These are phyloP conservation scores for Uloborus diversus DNA, from an alignment of 1,140 invertebrate genomes.

Conservation along the genomic window DNA sequence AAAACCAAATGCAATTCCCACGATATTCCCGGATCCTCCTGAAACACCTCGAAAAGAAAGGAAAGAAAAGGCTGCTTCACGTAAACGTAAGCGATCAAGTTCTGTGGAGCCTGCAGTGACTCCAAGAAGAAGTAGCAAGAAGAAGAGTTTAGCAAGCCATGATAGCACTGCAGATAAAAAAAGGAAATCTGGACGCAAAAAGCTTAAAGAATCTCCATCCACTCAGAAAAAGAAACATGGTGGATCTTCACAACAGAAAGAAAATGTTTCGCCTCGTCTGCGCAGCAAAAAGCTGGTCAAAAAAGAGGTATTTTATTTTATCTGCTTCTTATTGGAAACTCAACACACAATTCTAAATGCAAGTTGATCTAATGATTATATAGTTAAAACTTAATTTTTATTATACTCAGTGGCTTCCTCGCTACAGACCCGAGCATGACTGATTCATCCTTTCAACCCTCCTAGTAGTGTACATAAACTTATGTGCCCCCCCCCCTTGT, in stretches of 20 bases:
- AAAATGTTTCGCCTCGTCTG: conserved; percentile 35
- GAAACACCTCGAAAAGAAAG: conserved; percentile 18
- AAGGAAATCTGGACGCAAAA: conserved; percentile 13
- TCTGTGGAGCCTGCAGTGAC: not conserved
- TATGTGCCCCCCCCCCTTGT: too few relatives aligned
- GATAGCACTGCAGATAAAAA: not conserved
- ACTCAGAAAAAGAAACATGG: not conserved
- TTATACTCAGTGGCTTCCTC: too few relatives aligned
- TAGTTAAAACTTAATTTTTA: too few relatives aligned
- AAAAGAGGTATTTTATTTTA: too few relatives aligned
- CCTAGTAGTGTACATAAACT: too few relatives aligned
- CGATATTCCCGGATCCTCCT: conserved; percentile 23
- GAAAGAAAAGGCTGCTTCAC: not conserved
- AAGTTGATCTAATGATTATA: too few relatives aligned
- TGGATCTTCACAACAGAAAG: conserved; percentile 20
- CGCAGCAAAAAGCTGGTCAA: too few relatives aligned
- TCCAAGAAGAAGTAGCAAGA: conserved; percentile 5
- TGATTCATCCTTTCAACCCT: too few relatives aligned
- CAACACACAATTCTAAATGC: too few relatives aligned
- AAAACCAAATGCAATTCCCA: conserved; percentile 51
- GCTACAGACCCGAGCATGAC: too few relatives aligned
- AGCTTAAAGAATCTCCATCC: not conserved
- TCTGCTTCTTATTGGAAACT: too few relatives aligned
- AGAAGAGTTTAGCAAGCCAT: not conserved
- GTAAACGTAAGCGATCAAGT: conserved; percentile 25